Evolutionary conservation across 2,888 invertebrate genomes (phyloP), one percentile per base, ranked within the genome.

Genomic region (Drosophila yooni): DNA sequence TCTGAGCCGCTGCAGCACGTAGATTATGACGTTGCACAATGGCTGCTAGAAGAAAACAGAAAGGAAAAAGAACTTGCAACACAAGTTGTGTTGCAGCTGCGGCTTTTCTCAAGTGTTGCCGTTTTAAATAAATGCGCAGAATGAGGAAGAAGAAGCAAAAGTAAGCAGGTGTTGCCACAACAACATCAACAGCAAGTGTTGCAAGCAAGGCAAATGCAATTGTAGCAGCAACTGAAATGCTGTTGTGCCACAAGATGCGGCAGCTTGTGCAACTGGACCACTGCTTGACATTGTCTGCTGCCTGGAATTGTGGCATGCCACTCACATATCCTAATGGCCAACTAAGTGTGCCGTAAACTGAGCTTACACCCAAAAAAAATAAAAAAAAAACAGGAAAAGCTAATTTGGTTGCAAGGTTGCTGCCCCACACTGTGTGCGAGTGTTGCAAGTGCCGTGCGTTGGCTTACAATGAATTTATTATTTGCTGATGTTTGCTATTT

Each of bases 401-500:
- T 87, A 86, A 89, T 88, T 88, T 72, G 75, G 77, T 85, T 81
- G 77, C 79, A 75, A 79, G 63, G 40, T 43, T 13, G 25, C 50
- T 50, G 27, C 34, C 21, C 27, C 56, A 31, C 27, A 15, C 38
- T 53, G 21, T 21, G 15, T 40, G 15, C 31, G 43, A 66, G 75
- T 79, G 54, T 52, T 54, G 66, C 60, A 57, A 65, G 59, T 40
- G 69, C 66, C 70, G 71, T 67, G 72, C 74, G 62, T 51, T 71
- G 74, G 78, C 84, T 82, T 74, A 87, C 79, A 86, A 79, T 74
- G 89, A 89, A 90, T 89, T 90, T 90, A 90, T 91, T 91, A 88
- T 91, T 90, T 91, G 91, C 88, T 91, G 82, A 91, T 91, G 89
- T 89, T 90, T 91, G 83, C 91, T 83, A 91, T 90, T 90, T 90